Evolutionary conservation across 2,113 vertebrate genomes (phyloP).

Genomic region (Rafetus swinhoei): DNA sequence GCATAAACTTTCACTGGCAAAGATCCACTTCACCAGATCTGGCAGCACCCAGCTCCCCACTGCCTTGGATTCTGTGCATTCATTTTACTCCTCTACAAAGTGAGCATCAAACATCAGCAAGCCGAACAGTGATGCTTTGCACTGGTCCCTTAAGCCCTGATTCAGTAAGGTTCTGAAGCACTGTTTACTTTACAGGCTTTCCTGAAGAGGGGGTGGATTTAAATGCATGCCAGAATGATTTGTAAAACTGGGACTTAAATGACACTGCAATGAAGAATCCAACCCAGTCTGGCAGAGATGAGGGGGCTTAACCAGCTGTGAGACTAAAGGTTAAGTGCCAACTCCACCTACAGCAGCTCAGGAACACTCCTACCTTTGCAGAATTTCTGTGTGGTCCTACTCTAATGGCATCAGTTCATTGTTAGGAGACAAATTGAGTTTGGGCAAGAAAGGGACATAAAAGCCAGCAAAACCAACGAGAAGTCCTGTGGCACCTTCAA

Average conservation of each 20-base stretch:
- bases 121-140: background rate
- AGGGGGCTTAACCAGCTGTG: background rate
- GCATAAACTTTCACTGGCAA: too few relatives aligned
- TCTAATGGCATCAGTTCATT: background rate
- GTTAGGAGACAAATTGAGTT: background rate
- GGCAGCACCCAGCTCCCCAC: background rate
- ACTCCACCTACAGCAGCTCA: background rate
- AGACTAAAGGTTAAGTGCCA: background rate
- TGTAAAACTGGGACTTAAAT: background rate
- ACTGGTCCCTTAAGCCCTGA: background rate
- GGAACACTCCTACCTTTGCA: background rate
- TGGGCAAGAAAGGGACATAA: too few relatives aligned
- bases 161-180: rapidly evolving
- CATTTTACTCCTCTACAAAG: background rate
- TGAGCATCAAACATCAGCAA: background rate
- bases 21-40: background rate
- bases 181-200: background rate
- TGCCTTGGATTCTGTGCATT: background rate
- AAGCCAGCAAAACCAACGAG: too few relatives aligned
- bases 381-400: background rate
- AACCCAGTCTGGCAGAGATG: background rate
- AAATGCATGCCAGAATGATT: conserved; percentile 5
- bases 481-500: too few relatives aligned
- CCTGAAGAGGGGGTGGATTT: background rate
- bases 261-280: background rate